Conservation (phyloP, 1,140 invertebrate genomes). For the Globodera ellingtonae region DNA sequence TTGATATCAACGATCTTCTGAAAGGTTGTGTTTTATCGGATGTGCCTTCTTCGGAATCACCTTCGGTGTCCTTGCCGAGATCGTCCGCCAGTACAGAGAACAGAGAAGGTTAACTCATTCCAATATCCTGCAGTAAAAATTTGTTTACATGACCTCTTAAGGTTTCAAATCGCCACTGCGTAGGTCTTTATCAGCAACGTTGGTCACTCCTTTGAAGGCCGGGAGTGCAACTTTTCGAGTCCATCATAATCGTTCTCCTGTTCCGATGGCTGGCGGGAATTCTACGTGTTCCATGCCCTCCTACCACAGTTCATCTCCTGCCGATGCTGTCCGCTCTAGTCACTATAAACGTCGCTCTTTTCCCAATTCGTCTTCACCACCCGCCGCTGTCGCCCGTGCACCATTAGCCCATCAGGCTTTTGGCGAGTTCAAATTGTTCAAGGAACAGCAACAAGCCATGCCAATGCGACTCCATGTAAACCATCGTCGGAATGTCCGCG, state of each 20-base stretch:
- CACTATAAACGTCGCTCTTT: background rate
- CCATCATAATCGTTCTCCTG: background rate
- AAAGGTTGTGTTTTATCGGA: background rate
- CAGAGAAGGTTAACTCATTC: no score
- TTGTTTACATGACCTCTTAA: no score
- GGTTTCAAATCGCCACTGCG: no score
- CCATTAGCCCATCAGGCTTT: constrained; percentile 8
- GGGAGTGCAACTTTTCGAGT: background rate
- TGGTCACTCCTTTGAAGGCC: no score
- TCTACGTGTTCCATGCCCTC: no score
- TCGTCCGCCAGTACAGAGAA: no score
- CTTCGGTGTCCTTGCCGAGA: no score
- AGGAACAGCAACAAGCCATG: constrained; percentile 43
- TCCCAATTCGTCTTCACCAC: background rate
- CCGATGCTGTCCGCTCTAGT: background rate
- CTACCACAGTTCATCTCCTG: no score
- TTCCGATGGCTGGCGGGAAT: background rate
- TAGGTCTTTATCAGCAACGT: background rate
- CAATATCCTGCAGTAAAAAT: no score
- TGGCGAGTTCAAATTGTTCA: constrained; percentile 25
- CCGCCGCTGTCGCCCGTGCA: background rate
- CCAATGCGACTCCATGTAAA: constrained; percentile 35
- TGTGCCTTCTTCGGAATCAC: no score
- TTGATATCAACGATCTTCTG: constrained; percentile 33
- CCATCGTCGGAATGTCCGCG: constrained; percentile 1